Base-by-base conservation (phyloP, 1,140 invertebrate genomes). In the Rhagoletis pomonella region DNA sequence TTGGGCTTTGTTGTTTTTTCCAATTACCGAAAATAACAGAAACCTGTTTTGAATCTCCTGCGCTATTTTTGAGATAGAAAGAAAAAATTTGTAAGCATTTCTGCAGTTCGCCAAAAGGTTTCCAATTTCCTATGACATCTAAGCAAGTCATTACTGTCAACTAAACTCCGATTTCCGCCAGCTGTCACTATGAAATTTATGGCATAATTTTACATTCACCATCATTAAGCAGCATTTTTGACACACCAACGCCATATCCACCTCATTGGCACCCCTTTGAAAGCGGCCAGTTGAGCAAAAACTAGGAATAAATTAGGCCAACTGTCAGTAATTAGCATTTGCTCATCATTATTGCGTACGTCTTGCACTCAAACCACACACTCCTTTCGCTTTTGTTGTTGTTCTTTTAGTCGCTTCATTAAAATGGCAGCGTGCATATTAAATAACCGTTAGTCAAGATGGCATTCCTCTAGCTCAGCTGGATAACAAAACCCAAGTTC, bases 291-390 rank as follows among this genome's bases (percentile, higher is more conserved):
- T 55, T 81, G 73, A 55, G 19, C 12, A 55, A 42, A 55, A 81
- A 81, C 42, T 9, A 4, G n/a, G 29, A 17, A 50, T 47, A 81
- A 81, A 29, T 19, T 19, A 6, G 9, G 73, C 73, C 9, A 50
- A 81, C 73, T 81, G 73, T 50, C 73, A 55, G 44, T 81, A 81
- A 81, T 81, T 81, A 81, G 73, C 73, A 55, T 55, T 19, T 9
- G 73, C 73, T 81, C 73, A 81, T 81, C 29, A 81, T 29, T 55
- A 19, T 81, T 81, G 42, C 7, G 7, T 14, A 73, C 3, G 19
- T 73, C 29, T 55, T 81, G 47, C 5, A 55, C 5, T 55, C 10
- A 7, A 7, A 55, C 50, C 50, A 55, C 44, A 10, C 42, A 19
- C 50, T 81, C 17, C 9, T 55, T 7, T 67, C 39, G n/a, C 39